phyloP scores from a whole-genome alignment of 2,797 vertebrate genomes.

The Telmatherina bonti region DNA sequence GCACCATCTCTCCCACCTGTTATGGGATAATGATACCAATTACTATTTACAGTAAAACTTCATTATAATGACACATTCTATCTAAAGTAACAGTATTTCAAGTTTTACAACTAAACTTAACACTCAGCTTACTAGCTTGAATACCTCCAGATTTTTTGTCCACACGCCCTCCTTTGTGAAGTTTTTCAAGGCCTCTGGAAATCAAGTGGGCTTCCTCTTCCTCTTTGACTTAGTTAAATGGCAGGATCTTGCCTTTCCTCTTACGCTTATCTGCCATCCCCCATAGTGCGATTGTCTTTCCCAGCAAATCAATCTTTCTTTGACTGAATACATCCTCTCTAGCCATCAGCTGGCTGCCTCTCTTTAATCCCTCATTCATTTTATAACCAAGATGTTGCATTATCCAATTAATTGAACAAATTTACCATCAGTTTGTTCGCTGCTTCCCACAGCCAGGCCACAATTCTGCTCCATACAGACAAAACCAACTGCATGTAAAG shows the following conservation, averaged over 20 bases:
- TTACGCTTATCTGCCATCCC: slow-evolving; percentile 28
- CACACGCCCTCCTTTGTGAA: slow-evolving; percentile 16
- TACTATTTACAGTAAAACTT: slow-evolving; percentile 33
- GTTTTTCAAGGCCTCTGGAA: slow-evolving; percentile 30
- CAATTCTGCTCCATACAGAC: not conserved
- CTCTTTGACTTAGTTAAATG: slow-evolving; percentile 20
- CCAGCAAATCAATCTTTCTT: slow-evolving; percentile 37
- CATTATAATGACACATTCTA: slow-evolving; percentile 19
- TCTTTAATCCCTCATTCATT: slow-evolving; percentile 56
- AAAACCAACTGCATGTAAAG: not conserved
- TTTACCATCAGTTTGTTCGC: slow-evolving; percentile 13
- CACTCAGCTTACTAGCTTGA: not conserved
- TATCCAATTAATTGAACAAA: slow-evolving; percentile 53
- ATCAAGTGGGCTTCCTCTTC: slow-evolving; percentile 21
- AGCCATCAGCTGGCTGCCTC: slow-evolving; percentile 17
- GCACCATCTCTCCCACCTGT: slow-evolving; percentile 22
- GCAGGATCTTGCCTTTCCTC: slow-evolving; percentile 27
- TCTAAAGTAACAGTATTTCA: slow-evolving; percentile 11
- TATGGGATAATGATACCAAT: slow-evolving; percentile 33
- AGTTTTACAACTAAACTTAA: slow-evolving; percentile 4
- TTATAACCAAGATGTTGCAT: slow-evolving; percentile 38
- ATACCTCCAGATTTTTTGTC: slow-evolving; percentile 3
- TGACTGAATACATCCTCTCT: slow-evolving; percentile 16
- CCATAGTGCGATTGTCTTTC: slow-evolving; percentile 2
- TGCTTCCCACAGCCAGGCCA: not conserved